Base-by-base conservation (phyloP, 2,113 vertebrate genomes). In the Diglossa brunneiventris region DNA sequence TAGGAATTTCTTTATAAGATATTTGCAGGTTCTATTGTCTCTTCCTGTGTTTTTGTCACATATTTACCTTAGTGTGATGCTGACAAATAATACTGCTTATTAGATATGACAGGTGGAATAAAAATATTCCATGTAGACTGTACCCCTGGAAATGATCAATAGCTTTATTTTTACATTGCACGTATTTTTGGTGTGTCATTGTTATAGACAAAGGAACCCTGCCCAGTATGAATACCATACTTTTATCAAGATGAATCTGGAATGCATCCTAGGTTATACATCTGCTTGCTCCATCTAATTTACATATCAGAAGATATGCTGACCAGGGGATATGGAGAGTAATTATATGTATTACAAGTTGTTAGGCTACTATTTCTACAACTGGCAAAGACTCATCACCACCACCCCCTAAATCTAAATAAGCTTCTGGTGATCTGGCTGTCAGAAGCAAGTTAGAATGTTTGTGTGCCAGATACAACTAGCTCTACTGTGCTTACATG, bases 221-320 rank as follows among this genome's bases (percentile, higher is more conserved):
- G 86, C 92, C 90, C 92, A 94, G 74, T 91, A 93, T 89, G 95
- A 97, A 94, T 87, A 96, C 96, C 88, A 97, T 96, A 97, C 93
- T 97, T 96, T 96, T 96, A 96, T 94, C 93, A 97, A 96, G 95
- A 96, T 94, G 88, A 96, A 97, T 94, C 94, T 97, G 94, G 96
- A 97, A 94, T 94, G 95, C 14, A 96, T 96, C 96, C 96, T 97
- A 96, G 96, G 95, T 97, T 97, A 97, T 97, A 97, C 96, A 96
- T 97, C 96, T 97, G 94, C 94, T 95, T 90, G 90, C 85, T 95
- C 95, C 64, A 72, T 95, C 92, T 96, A 92, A 97, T 97, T 97
- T 97, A 92, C 96, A 97, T 97, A 95, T 95, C 94, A 96, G 96
- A 97, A 97, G 95, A 97, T 96, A 97, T 95, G 96, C 94, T 97